Evolutionary conservation across 2,888 invertebrate genomes (phyloP), one percentile per base, ranked within the genome.

Genomic region (Dyspetes luteomarginatus): DNA sequence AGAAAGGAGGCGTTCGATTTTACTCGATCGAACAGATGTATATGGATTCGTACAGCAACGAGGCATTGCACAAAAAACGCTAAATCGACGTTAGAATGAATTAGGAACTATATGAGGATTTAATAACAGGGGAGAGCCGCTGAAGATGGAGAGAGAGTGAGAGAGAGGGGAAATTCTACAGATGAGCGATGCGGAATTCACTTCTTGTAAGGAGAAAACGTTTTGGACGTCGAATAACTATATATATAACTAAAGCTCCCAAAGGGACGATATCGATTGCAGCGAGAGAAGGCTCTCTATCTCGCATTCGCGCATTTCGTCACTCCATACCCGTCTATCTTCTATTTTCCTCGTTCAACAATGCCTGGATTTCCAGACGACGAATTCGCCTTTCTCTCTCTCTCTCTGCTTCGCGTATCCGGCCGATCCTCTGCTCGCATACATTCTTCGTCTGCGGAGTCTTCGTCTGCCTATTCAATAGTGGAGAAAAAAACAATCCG

Each of bases 341-440:
- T n/a, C 68, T 77, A 73, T 81, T 73, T 74, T 69, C 69, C 73
- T 74, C 55, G 64, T 26, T 65, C 77, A 73, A 81, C 81, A 78
- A 81, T 81, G 69, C 76, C 64, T 69, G 73, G 64, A 77, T 77
- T 81, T 74, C 81, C 77, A 81, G 77, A 77, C 81, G 73, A 74
- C 73, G 74, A 74, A 73, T 77, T 58, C 77, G 0, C 48, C 48
- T 0, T 15, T 5, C 15, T 5, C 15, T 7, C 52, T 9, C 62
- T 50, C 41, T 4, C 50, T 24, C 50, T 43, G 4, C n/a, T 3
- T 3, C 64, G 19, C n/a, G n/a, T n/a, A n/a, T n/a, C n/a, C n/a
- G n/a, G n/a, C n/a, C n/a, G n/a, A n/a, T n/a, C n/a, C n/a, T n/a
- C n/a, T n/a, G n/a, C n/a, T n/a, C n/a, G n/a, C n/a, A n/a, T n/a